Evolutionary conservation across 2,797 vertebrate genomes (phyloP), one percentile per base, ranked within the genome.

Genomic region (Perodicticus potto): DNA sequence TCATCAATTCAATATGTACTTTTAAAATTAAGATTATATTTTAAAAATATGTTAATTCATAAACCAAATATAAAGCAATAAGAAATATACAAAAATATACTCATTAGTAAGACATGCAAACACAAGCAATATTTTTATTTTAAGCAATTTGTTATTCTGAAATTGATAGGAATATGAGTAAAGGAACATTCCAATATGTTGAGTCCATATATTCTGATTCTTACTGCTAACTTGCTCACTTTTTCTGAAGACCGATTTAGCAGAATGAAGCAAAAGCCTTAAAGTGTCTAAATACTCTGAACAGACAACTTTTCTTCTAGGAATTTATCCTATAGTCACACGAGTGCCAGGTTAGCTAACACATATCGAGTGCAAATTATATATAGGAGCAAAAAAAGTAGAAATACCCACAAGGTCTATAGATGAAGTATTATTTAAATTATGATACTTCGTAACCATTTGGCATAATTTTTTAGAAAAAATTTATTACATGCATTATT

Each of bases 1-100:
- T 85, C 34, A 70, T 3, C 8, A 81, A 81, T 55, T 77, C 43
- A 72, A 14, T 37, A 84, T 43, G n/a, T 53, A 67, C 69, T 32
- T 91, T 93, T 70, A 92, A 95, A 89, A 45, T 45, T 55, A 82
- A 86, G 23, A 86, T 40, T 88, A 84, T 86, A n/a, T 80, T 81
- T 89, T 22, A 17, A 89, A 94, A 72, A 85, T 70, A 14, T 67
- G n/a, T 40, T 85, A 49, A 80, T 91, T 63, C 34, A 70, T 40
- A 37, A 63, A 59, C 34, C 4, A 86, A 59, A 78, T 34, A 53
- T 63, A 76, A 59, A 92, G 19, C 4, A 49, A 63, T 49, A 86
- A 72, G 59, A 78, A 73, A 81, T 78, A 82, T 61, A 65, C 27
- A 89, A 91, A 91, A 69, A 78, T 59, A 37, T 84, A 23, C 9